These are phyloP conservation scores for Phylloscopus trochiloides DNA, from an alignment of 2,113 vertebrate species.

Conservation along the genomic window DNA sequence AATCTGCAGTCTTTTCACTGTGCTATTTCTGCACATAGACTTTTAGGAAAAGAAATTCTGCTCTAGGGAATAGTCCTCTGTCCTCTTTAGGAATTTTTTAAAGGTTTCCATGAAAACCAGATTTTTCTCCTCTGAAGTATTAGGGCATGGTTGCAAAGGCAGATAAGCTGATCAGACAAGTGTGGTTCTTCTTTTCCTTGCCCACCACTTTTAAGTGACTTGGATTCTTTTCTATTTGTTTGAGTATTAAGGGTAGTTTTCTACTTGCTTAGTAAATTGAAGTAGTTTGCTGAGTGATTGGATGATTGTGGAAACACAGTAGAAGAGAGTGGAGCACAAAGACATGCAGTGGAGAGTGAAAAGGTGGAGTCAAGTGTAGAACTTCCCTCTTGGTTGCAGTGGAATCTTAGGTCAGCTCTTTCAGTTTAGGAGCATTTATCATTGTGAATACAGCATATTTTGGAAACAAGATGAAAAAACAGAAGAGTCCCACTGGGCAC, in stretches of 20 bases:
- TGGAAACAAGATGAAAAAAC: not conserved
- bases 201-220: not conserved
- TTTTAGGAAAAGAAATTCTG: not conserved
- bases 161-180: not conserved
- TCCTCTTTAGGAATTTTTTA: not conserved
- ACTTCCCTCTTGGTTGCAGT: not conserved
- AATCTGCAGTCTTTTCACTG: not conserved
- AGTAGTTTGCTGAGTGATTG: not conserved
- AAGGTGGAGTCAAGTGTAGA: not conserved
- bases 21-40: not conserved
- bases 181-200: not conserved
- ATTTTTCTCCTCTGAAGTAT: not conserved
- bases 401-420: not conserved
- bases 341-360: not conserved
- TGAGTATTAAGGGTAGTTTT: not conserved
- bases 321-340: not conserved
- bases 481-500: not conserved
- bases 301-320: not conserved
- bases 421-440: not conserved
- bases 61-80: not conserved
- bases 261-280: not conserved
- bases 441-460: not conserved
- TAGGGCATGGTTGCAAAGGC: not conserved
- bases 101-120: not conserved
- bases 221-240: not conserved